phyloP scores from a whole-genome alignment of 2,113 vertebrate genomes.

The Paramormyrops kingsleyae region DNA sequence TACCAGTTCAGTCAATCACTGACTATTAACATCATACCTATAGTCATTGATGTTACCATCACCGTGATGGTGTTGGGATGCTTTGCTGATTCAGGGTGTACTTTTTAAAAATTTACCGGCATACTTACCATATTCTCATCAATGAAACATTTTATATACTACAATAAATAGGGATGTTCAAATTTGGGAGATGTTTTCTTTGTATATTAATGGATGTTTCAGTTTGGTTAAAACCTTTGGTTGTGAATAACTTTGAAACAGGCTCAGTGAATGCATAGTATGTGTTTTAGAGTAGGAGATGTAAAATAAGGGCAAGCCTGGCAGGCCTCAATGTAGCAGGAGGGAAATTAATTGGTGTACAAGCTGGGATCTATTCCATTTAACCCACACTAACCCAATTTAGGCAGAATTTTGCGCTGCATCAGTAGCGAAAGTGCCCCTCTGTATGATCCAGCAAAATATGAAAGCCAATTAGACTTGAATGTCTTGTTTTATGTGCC shows the following conservation, averaged over 20 bases:
- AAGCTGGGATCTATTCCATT: not conserved
- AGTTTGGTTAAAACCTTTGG: not conserved
- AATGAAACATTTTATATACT: not conserved
- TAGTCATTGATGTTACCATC: not conserved
- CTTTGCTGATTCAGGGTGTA: not conserved
- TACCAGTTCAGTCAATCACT: no score
- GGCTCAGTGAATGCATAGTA: not conserved
- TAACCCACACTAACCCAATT: constrained; percentile 8
- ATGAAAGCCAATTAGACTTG: not conserved
- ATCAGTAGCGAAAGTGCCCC: not conserved
- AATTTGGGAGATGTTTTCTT: not conserved
- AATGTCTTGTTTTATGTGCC: constrained; percentile 8
- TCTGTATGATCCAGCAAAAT: not conserved
- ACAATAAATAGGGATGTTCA: not conserved
- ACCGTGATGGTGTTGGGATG: not conserved
- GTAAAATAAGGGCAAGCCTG: not conserved
- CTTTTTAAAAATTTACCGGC: not conserved
- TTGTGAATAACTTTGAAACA: not conserved
- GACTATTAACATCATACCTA: not conserved
- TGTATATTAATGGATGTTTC: not conserved
- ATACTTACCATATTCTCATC: not conserved
- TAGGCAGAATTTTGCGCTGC: not conserved
- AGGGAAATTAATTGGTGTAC: not conserved
- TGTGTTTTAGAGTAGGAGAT: not conserved
- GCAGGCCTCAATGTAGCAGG: not conserved